Conservation (phyloP, 23 tunicate genomes). For the Ascidia mentula region DNA sequence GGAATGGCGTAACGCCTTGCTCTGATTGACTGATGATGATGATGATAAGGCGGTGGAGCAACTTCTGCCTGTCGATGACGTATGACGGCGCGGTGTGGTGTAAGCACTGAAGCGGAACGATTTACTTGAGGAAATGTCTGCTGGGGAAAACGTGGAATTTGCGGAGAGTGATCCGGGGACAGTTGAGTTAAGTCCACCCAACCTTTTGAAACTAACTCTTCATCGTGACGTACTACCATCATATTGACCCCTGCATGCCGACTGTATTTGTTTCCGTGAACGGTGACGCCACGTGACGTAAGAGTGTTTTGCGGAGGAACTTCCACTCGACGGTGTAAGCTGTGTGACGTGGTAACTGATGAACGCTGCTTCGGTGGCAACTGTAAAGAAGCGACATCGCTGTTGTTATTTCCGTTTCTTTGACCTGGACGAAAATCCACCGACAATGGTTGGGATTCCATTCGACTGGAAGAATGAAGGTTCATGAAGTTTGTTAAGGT, state of each 20-base stretch:
- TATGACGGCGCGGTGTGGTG: constrained; percentile 1
- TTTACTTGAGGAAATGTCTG: not conserved
- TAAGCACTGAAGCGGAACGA: not conserved
- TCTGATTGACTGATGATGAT: not conserved
- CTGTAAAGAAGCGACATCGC: not conserved
- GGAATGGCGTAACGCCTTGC: not conserved
- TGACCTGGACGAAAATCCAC: constrained; percentile 1
- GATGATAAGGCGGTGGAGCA: not conserved
- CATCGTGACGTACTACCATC: constrained; percentile 5
- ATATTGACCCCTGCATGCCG: constrained; percentile 1
- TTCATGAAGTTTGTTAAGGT: not conserved
- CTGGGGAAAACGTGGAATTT: not conserved
- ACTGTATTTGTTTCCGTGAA: constrained; percentile 6
- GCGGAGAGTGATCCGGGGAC: constrained; percentile 50
- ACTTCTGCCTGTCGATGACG: constrained; percentile 18
- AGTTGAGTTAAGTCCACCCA: constrained; percentile 21
- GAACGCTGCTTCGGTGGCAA: not conserved
- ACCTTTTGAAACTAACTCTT: not conserved
- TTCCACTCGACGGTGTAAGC: not conserved
- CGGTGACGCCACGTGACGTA: not conserved
- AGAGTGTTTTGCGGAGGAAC: not conserved
- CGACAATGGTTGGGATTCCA: constrained; percentile 17
- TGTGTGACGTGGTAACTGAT: not conserved
- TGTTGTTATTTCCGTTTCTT: constrained; percentile 19
- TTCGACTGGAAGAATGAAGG: not conserved